Evolutionary conservation across 37 sponge, comb jelly and placozoan species (phyloP), one percentile per base, ranked within the genome.

Genomic region (Mnemiopsis leidyi): DNA sequence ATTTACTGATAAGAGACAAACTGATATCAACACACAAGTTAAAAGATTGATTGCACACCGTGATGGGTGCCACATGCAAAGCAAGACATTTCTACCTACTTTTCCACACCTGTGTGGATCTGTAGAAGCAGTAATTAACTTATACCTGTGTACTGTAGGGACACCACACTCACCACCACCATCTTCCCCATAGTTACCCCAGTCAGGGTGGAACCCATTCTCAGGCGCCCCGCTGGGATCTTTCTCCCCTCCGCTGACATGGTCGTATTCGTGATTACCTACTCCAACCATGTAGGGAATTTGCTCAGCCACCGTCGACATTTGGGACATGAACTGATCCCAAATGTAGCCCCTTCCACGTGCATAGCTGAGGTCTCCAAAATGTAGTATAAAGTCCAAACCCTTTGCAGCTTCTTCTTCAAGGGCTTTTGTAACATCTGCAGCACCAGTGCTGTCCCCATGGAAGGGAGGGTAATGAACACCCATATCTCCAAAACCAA

Each of bases 301-400:
- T n/a, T 18, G 67, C 26, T 48, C 68, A 2, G 90, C 13, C 24
- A 85, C 25, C 24, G 48, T 23, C 2, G 40, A 24, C 90, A 85
- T 85, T 30, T 85, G 90, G 13, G 90, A 39, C 90, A 85, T 85
- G 90, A 85, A 85, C 90, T 85, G 90, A 33, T 85, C 90, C 90
- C 90, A 85, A 21, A 85, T 85, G 68, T 85, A 85, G 24, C 75
- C 75, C 38, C 71, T 9, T 0, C 96, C 95, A 23, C 93, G 32
- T 13, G 94, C 96, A 69, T 94, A 96, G 92, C 95, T 94, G 71
- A 96, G 95, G 92, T 96, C 96, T 38, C 96, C 96, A 71, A 96
- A 95, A 93, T 96, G 96, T 20, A 96, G 94, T 40, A 96, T 93
- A 38, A 96, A 67, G 92, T 95, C 95, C n/a, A 69, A 92, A 28